These are phyloP conservation scores for Acrobasis repandana DNA, from an alignment of 2,888 invertebrate species.

Conservation along the genomic window DNA sequence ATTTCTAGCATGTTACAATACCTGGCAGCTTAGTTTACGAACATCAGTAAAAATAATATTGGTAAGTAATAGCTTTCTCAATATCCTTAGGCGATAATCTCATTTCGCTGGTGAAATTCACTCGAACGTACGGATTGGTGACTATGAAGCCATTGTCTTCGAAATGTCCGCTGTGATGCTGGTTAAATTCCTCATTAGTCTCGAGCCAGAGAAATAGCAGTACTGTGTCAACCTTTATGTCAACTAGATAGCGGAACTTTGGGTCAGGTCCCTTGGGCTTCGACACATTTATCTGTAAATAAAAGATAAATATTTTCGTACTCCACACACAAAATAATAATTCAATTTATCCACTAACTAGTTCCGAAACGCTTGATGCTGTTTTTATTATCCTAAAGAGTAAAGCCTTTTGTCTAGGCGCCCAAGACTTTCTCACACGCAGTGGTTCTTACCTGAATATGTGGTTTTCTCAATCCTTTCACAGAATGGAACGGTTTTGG, in stretches of 20 bases:
- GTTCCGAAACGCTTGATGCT: no score
- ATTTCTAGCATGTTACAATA: not conserved
- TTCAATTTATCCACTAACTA: no score
- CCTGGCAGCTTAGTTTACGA: not conserved
- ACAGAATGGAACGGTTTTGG: slow-evolving; percentile 83
- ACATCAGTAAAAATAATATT: slow-evolving; percentile 60
- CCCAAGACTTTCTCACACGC: no score
- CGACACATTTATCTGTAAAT: slow-evolving; percentile 54
- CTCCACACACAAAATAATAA: no score
- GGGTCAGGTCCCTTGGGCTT: slow-evolving; percentile 31
- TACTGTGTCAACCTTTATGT: slow-evolving; percentile 71
- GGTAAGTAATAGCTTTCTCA: slow-evolving; percentile 52
- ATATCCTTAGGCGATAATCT: slow-evolving; percentile 45
- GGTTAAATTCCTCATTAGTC: slow-evolving; percentile 42
- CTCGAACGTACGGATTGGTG: slow-evolving; percentile 46
- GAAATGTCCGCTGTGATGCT: slow-evolving; percentile 82
- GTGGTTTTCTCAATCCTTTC: slow-evolving; percentile 75
- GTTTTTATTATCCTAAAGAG: no score
- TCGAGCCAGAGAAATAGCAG: slow-evolving; percentile 89
- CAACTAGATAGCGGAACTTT: slow-evolving; percentile 44
- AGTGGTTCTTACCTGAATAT: slow-evolving; percentile 75
- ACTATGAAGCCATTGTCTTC: slow-evolving; percentile 89
- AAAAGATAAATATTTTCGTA: not conserved
- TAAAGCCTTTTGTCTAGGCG: no score
- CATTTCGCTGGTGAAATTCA: slow-evolving; percentile 43